Base-by-base conservation (phyloP, 2,797 vertebrate species). In the Scolopax bukidnonensis region DNA sequence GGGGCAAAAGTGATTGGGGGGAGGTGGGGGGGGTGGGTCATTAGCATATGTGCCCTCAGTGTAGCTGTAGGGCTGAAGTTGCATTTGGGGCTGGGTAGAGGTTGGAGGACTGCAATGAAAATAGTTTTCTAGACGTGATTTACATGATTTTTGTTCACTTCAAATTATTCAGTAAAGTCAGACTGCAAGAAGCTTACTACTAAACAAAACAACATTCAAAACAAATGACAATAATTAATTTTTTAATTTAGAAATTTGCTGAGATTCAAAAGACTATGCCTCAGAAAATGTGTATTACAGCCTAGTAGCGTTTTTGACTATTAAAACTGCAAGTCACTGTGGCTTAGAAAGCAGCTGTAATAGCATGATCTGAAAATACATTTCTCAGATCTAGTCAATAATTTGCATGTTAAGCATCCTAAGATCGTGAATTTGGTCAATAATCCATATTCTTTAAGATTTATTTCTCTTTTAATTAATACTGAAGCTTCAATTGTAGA, bases 391-490 rank as follows among this genome's bases (percentile, higher is more conserved):
- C 60, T 74, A 87, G 33, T 28, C 60, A 95, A 80, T 40, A 87
- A 87, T 69, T 93, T 94, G 71, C 48, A 93, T 71, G 51, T 63
- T 91, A 90, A 94, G 79, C 90, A 83, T 74, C 67, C 40, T 60
- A 77, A 43, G 53, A 88, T 60, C 0, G 5, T 56, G 48, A 69
- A 83, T 84, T 95, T 69, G 33, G 79, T 92, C 86, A 95, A 84
- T 93, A 92, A 81, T 57, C 60, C 76, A 57, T 75, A 68, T 61
- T 88, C 63, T 77, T 84, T 75, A 87, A 89, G 81, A 89, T 91
- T 94, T 61, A 86, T 94, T 96, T 96, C 53, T 89, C 48, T 86
- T 83, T 86, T 89, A 94, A 95, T 88, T 84, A 92, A 87, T 76
- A 86, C 25, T 56, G 45, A 87, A 68, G 36, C 28, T 83, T 81